Conservation (phyloP, 30 jellyfish, hydroid and myxozoan genomes). For the Nemopilema nomurai region DNA sequence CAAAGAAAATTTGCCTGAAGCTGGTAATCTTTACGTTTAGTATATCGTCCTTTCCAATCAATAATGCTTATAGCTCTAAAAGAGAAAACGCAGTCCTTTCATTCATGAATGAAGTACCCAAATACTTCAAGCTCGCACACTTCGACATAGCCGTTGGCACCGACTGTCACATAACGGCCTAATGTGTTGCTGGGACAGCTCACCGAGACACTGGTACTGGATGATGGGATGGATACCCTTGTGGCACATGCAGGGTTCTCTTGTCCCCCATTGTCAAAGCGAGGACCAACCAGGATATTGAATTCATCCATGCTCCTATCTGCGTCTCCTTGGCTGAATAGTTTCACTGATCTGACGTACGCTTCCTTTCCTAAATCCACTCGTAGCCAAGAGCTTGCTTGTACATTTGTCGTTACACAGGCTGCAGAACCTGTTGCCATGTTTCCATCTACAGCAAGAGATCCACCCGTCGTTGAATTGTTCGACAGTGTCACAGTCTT, state of each 20-base stretch:
- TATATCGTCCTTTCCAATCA: no score
- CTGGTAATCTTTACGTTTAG: no score
- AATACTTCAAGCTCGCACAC: slow-evolving; percentile 16
- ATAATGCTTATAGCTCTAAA: no score
- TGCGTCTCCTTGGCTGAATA: background rate
- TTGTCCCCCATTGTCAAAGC: slow-evolving; percentile 14
- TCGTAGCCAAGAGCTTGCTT: background rate
- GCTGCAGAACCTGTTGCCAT: background rate
- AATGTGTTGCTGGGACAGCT: background rate
- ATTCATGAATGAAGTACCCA: background rate
- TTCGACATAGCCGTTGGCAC: background rate
- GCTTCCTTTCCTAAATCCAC: slow-evolving; percentile 10
- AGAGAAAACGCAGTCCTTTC: no score
- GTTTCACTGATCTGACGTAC: background rate
- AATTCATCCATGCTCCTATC: slow-evolving; percentile 2
- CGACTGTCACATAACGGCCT: slow-evolving; percentile 6
- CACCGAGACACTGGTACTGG: background rate
- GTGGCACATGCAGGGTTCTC: slow-evolving; percentile 9
- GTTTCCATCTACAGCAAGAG: slow-evolving; percentile 22
- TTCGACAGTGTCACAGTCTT: background rate
- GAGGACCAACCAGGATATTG: slow-evolving; percentile 5
- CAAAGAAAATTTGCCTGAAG: no score
- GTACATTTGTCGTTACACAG: background rate
- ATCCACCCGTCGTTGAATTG: background rate
- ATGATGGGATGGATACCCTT: background rate